Percentiles rank a stretch among this genome's conserved stretches.
phyloP scores from a whole-genome alignment of 1,140 invertebrate species.

The Drosophila hydei region DNA sequence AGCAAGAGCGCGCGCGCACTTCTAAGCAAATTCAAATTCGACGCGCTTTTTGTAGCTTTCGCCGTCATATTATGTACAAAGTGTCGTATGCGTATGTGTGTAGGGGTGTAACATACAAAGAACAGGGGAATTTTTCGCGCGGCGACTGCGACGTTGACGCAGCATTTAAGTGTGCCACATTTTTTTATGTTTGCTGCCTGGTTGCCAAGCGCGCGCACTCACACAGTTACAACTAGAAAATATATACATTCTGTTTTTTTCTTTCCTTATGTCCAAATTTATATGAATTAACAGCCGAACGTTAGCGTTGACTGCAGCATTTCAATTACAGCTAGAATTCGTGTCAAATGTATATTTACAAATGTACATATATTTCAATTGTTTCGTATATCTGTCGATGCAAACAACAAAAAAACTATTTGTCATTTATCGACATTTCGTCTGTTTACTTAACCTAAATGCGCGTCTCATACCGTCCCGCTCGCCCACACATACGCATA shows the following conservation, averaged over 20 bases:
- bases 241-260: conserved; percentile 37
- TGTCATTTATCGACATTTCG: conserved; percentile 69
- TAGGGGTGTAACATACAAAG: conserved; percentile 15
- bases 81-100: conserved; percentile 3
- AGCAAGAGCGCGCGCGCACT: conserved; percentile 60
- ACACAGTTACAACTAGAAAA: conserved; percentile 45
- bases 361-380: conserved; percentile 13
- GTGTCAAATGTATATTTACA: conserved; percentile 55
- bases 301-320: conserved; percentile 75
- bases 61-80: conserved; percentile 49
- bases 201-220: conserved; percentile 73
- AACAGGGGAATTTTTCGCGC: conserved; percentile 69
- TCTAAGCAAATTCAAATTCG: conserved; percentile 76
- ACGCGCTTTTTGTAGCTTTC: conserved; percentile 70
- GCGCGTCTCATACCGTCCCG: conserved; percentile 18
- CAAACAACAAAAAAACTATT: conserved; percentile 32
- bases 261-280: conserved; percentile 70
- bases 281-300: conserved; percentile 72
- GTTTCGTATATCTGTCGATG: conserved; percentile 7
- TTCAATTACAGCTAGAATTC: conserved; percentile 74
- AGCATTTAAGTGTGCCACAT: conserved; percentile 75
- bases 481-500: neutral
- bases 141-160: conserved; percentile 57
- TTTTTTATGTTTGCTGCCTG: conserved; percentile 55
- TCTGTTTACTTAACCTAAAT: conserved; percentile 78